A percentile compares a stretch with the other conserved stretches of the same genome.
Conservation (phyloP, 2,797 vertebrate genomes). For the Cryptoprocta ferox region DNA sequence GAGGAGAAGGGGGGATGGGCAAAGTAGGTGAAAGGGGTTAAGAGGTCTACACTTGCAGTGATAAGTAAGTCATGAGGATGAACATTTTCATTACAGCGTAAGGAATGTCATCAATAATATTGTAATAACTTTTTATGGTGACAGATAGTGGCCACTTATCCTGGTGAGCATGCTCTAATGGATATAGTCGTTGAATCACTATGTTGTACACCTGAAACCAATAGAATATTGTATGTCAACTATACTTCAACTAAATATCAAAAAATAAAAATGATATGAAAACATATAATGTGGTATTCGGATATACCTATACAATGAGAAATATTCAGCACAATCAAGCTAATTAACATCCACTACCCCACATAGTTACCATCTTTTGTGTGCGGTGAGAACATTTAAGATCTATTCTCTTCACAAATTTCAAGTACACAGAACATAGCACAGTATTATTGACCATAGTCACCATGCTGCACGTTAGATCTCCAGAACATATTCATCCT, state of each 20-base stretch:
- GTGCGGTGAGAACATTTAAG: neutral
- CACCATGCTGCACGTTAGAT: neutral
- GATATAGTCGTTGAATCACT: neutral
- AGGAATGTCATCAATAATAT: neutral
- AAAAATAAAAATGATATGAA: neutral
- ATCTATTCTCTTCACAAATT: neutral
- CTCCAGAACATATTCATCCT: neutral
- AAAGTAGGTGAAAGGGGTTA: neutral
- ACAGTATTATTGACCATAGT: neutral
- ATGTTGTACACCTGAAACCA: neutral
- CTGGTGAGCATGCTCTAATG: neutral
- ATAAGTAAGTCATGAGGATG: neutral
- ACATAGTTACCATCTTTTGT: neutral
- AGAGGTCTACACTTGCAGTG: neutral
- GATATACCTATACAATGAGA: neutral
- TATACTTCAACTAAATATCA: neutral
- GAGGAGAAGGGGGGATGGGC: neutral
- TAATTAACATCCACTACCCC: neutral
- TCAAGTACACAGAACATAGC: neutral
- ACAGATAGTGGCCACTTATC: neutral
- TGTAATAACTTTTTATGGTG: neutral
- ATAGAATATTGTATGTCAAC: neutral
- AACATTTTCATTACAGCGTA: neutral
- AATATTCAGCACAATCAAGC: neutral
- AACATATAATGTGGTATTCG: neutral